phyloP scores from a whole-genome alignment of 2,888 invertebrate species.

The Schrankia costaestrigalis region DNA sequence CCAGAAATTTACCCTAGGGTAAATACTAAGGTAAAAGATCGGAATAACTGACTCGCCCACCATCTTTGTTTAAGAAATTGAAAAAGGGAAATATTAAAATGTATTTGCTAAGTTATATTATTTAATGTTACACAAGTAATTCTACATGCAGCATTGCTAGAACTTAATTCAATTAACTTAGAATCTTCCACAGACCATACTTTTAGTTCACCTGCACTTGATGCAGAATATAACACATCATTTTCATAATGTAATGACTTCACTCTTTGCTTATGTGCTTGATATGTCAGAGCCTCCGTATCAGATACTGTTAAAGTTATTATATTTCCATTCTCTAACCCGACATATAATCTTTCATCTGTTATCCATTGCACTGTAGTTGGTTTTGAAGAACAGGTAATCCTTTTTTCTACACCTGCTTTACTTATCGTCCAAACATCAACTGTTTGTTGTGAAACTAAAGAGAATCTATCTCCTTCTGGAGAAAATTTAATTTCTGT shows the following conservation, averaged over 20 bases:
- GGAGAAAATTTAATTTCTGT: slow-evolving; percentile 86
- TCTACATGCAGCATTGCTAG: slow-evolving; percentile 84
- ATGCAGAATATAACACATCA: slow-evolving; percentile 83
- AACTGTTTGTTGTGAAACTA: slow-evolving; percentile 85
- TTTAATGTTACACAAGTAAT: slow-evolving; percentile 86
- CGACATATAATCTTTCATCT: slow-evolving; percentile 83
- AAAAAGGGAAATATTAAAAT: too few relatives aligned
- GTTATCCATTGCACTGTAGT: slow-evolving; percentile 85
- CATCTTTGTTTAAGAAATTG: too few relatives aligned
- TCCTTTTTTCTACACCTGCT: slow-evolving; percentile 85
- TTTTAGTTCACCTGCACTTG: slow-evolving; percentile 90
- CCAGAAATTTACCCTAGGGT: too few relatives aligned
- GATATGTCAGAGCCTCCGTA: slow-evolving; percentile 64
- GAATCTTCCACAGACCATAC: slow-evolving; percentile 81
- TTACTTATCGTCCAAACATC: slow-evolving; percentile 91
- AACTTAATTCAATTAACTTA: slow-evolving; percentile 76
- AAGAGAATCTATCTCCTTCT: slow-evolving; percentile 87
- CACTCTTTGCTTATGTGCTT: slow-evolving; percentile 84
- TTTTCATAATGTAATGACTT: slow-evolving; percentile 83
- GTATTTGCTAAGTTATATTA: too few relatives aligned
- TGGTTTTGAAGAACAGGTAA: slow-evolving; percentile 85
- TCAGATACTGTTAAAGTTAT: slow-evolving; percentile 79
- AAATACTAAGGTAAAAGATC: too few relatives aligned
- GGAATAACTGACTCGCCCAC: too few relatives aligned
- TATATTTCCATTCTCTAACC: slow-evolving; percentile 87